Evolutionary conservation across 2,797 vertebrate genomes (phyloP).

Genomic region (Peromyscus nudipes): DNA sequence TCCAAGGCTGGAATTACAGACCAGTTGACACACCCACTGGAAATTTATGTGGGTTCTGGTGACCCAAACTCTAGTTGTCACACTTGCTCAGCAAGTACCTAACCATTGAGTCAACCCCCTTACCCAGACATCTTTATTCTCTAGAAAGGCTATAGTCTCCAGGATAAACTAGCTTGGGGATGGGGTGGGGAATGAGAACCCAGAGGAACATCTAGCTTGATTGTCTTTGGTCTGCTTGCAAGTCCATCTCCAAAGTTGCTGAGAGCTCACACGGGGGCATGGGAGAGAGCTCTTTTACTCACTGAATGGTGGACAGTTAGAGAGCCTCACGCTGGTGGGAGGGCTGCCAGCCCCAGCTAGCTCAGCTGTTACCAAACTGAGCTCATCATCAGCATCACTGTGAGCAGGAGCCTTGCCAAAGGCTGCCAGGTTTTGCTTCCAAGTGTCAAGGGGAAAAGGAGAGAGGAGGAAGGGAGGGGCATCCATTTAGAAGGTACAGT

Average conservation of each 20-base stretch:
- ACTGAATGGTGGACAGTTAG: background rate
- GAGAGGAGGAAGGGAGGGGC: background rate
- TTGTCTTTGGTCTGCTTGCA: slow-evolving; percentile 3
- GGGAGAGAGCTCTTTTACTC: background rate
- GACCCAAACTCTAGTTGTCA: background rate
- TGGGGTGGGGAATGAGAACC: background rate
- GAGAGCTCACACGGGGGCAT: background rate
- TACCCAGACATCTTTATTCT: background rate
- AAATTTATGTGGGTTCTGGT: background rate
- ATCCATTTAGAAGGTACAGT: slow-evolving; percentile 41
- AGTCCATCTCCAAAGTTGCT: background rate
- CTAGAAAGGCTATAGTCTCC: background rate
- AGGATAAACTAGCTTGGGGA: background rate
- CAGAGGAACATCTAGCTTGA: background rate
- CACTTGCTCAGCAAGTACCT: background rate
- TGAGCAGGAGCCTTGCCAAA: slow-evolving; percentile 52
- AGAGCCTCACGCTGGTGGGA: background rate
- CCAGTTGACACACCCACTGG: background rate
- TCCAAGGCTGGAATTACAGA: background rate
- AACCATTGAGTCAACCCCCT: background rate
- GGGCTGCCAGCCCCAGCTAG: slow-evolving; percentile 26
- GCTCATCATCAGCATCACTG: slow-evolving; percentile 13
- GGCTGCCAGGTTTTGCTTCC: background rate
- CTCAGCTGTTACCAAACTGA: background rate
- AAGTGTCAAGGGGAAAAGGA: slow-evolving; percentile 65